Evolutionary conservation across 2,113 vertebrate genomes (phyloP), one percentile per base, ranked within the genome.

Genomic region (Trinectes maculatus): DNA sequence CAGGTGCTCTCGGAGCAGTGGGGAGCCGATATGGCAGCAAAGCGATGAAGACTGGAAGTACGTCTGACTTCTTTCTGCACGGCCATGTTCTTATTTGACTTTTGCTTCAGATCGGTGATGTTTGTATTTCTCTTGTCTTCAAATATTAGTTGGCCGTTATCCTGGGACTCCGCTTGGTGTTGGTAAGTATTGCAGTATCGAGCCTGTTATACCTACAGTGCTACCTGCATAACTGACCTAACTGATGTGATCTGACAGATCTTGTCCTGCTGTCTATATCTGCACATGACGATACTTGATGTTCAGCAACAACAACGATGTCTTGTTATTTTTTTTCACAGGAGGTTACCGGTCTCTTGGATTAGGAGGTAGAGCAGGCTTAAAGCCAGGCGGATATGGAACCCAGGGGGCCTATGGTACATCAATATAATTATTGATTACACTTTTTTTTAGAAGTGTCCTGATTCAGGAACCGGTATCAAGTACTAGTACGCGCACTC

Each of bases 41-140:
- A 71, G 85, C 80, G 1, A 86, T 88, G 75, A 92, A 91, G 36
- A 57, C 82, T 31, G 87, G 83, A 72, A 37, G 90, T 91, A 68
- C 3, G 88, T 74, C 13, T 9, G 7, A 48, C 12, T 29, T 34
- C 12, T 29, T 34, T 47, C 26, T 47, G 40, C 22, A 21, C 22
- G 21, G 21, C 1, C n/a, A 5, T 13, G 2, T 6, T 15, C 0
- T 26, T 15, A 29, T 19, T 8, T 39, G 1, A 16, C 13, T 44
- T 53, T 55, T 19, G 24, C 15, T 2, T 24, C 6, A 55, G 4
- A 34, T 19, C 3, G 36, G 7, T 0, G 2, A 61, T 25, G 0
- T 34, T 63, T 49, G 7, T 13, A 4, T 34, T 2, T 15, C 28
- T 21, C 16, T 15, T 47, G 11, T 4, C 26, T 28, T 28, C 21